Conservation (phyloP, 2,888 invertebrate genomes). For the Sturmia bella region DNA sequence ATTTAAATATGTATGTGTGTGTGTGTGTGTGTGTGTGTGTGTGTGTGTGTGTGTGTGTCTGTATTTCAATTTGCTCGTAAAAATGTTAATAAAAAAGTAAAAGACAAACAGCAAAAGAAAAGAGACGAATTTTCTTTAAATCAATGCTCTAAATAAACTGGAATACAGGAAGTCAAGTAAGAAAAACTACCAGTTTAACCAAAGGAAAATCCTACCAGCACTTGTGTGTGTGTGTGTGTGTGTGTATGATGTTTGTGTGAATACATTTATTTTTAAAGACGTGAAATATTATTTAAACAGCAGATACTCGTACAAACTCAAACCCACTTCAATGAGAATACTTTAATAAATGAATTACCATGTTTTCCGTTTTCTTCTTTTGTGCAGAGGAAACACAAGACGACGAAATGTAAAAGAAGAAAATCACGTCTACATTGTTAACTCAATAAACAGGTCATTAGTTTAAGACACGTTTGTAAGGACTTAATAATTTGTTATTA, state of each 20-base stretch:
- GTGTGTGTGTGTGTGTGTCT: neutral
- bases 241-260: neutral
- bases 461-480: constrained; percentile 31
- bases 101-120: constrained; percentile 10
- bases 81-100: constrained; percentile 40
- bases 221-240: constrained; percentile 1
- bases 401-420: neutral
- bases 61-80: constrained; percentile 46
- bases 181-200: constrained; percentile 9
- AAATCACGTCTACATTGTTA: constrained; percentile 30
- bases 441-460: constrained; percentile 50
- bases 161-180: neutral
- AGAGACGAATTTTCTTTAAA: constrained; percentile 39
- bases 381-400: neutral
- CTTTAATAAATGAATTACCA: neutral
- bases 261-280: neutral
- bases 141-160: constrained; percentile 25
- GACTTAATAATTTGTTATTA: constrained; percentile 8
- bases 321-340: constrained; percentile 14
- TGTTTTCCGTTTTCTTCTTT: neutral
- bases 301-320: constrained; percentile 1
- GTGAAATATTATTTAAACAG: constrained; percentile 10
- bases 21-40: neutral
- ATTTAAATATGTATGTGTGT: neutral
- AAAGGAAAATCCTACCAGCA: constrained; percentile 3